Conservation (phyloP, 2,888 invertebrate species). For the Nomada hirtipes region DNA sequence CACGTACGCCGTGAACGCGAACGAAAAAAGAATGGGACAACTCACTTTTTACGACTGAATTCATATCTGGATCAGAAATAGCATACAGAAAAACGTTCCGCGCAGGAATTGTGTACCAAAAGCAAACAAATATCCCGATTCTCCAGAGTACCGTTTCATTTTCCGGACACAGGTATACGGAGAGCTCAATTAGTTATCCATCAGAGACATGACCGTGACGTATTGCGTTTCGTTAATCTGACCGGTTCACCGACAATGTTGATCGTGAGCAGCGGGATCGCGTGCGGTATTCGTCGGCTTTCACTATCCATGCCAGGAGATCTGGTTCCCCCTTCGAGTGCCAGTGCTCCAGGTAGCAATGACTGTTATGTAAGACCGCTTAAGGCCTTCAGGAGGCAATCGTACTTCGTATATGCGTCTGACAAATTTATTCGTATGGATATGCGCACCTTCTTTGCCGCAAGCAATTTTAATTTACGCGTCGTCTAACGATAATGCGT, state of each 20-base stretch:
- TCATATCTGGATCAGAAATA: too few relatives aligned
- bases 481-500: not conserved
- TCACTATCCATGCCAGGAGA: slow-evolving; percentile 78
- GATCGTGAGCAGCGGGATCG: slow-evolving; percentile 46
- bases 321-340: slow-evolving; percentile 76
- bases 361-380: slow-evolving; percentile 74
- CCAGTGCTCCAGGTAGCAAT: slow-evolving; percentile 53
- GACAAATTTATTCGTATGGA: not conserved
- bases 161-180: not conserved
- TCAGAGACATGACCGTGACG: slow-evolving; percentile 54
- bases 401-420: slow-evolving; percentile 15
- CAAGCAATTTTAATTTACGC: not conserved
- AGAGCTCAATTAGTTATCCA: slow-evolving; percentile 10
- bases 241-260: slow-evolving; percentile 52
- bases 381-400: slow-evolving; percentile 48
- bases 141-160: not conserved
- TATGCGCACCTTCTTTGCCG: not conserved
- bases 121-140: too few relatives aligned
- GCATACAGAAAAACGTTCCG: too few relatives aligned
- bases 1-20: too few relatives aligned
- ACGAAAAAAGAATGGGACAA: too few relatives aligned
- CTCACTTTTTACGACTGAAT: too few relatives aligned
- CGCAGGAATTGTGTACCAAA: too few relatives aligned
- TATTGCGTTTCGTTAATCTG: slow-evolving; percentile 52
- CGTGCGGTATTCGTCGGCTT: slow-evolving; percentile 74